These are phyloP conservation scores for Percopsis omiscomaycus DNA, from an alignment of 2,797 vertebrate genomes.

Conservation along the genomic window DNA sequence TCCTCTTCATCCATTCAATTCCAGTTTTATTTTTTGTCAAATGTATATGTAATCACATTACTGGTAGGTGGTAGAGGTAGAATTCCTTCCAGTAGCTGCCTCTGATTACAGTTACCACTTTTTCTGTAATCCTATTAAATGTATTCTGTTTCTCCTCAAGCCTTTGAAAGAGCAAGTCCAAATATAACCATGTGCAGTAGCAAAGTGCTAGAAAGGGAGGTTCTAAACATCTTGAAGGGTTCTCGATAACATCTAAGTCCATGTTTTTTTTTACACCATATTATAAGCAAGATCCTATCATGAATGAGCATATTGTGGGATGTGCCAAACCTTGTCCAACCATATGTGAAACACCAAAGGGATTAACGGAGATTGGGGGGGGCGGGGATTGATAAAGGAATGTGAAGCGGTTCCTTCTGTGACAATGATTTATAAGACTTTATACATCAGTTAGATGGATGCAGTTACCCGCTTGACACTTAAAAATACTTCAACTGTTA, in stretches of 20 bases:
- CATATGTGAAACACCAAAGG: conserved; percentile 33
- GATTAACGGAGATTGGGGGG: conserved; percentile 4
- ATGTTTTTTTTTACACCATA: conserved; percentile 32
- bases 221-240: conserved; percentile 1
- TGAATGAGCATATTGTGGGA: conserved; percentile 27
- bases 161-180: conserved; percentile 5
- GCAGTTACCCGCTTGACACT: neutral
- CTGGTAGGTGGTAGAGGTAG: neutral
- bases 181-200: neutral
- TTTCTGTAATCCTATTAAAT: neutral
- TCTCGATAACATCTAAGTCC: conserved; percentile 17
- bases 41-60: neutral
- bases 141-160: neutral
- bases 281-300: conserved; percentile 14
- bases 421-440: too few species aligned
- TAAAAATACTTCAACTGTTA: conserved; percentile 1
- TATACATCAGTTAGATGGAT: too few species aligned
- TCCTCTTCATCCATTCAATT: neutral
- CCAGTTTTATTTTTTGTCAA: neutral
- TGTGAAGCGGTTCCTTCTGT: neutral
- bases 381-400: conserved; percentile 1
- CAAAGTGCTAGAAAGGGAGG: neutral
- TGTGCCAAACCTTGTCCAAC: conserved; percentile 23
- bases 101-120: neutral
- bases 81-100: neutral